These are phyloP conservation scores for Dolichallabes microphthalmus DNA, from an alignment of 2,113 vertebrate genomes.

Conservation along the genomic window DNA sequence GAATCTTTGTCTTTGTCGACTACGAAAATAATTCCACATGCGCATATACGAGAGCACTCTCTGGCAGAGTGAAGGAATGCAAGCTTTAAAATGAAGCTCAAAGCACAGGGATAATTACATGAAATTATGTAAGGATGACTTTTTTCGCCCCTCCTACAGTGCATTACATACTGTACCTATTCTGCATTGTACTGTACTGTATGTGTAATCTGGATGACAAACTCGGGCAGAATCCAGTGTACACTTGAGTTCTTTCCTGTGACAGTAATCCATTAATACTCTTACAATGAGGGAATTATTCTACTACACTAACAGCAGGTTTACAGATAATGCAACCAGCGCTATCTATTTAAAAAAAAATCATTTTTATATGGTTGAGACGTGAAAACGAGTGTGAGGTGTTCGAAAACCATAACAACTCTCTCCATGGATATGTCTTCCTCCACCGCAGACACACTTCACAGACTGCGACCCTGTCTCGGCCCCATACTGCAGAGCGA, in stretches of 20 bases:
- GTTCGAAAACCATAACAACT: not conserved
- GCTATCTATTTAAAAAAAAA: slow-evolving; percentile 52
- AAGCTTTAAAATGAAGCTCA: not conserved
- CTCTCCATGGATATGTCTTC: not conserved
- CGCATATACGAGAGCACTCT: not conserved
- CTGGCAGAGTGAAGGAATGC: not conserved
- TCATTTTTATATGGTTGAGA: slow-evolving; percentile 51
- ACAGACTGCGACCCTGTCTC: not conserved
- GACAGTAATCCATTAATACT: slow-evolving; percentile 75
- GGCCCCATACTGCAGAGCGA: not conserved
- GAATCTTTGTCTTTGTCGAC: not conserved
- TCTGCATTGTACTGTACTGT: not conserved
- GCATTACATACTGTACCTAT: not conserved
- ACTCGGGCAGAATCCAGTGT: slow-evolving; percentile 66
- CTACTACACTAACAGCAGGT: slow-evolving; percentile 62
- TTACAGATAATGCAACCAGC: slow-evolving; percentile 57
- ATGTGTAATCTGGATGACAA: slow-evolving; percentile 67
- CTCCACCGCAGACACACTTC: not conserved
- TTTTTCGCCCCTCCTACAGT: not conserved
- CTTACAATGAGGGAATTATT: slow-evolving; percentile 71
- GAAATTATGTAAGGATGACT: not conserved
- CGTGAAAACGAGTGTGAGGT: not conserved
- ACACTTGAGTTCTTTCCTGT: slow-evolving; percentile 62
- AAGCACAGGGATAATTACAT: not conserved
- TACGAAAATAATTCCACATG: not conserved